These are phyloP conservation scores for Odontocolon sp. DNA, from an alignment of 2,888 invertebrate species.

Conservation along the genomic window DNA sequence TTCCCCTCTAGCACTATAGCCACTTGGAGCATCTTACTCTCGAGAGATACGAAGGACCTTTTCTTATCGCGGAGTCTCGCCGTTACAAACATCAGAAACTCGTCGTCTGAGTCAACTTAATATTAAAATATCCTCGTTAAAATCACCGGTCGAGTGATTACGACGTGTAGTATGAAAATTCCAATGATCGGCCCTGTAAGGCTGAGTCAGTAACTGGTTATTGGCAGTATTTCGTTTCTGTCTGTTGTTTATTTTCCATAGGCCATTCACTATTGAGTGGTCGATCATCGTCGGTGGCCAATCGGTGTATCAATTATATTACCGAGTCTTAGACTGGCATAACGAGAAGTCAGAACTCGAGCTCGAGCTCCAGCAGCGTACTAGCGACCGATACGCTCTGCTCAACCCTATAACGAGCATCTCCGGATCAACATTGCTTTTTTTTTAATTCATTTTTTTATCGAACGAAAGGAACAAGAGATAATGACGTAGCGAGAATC, in stretches of 20 bases:
- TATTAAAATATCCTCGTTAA: conserved; percentile 59
- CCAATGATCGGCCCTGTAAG: no score
- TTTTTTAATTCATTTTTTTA: background rate
- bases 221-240: no score
- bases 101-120: conserved; percentile 40
- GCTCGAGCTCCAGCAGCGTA: no score
- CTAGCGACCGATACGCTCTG: background rate
- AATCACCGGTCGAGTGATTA: conserved; percentile 54
- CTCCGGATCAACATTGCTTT: background rate
- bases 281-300: no score
- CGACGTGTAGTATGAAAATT: conserved; percentile 34
- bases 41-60: background rate
- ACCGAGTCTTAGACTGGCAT: conserved; percentile 17
- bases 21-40: conserved; percentile 35
- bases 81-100: conserved; percentile 10
- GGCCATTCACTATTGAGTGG: no score
- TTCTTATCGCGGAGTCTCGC: background rate
- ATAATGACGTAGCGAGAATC: background rate
- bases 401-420: conserved; percentile 29
- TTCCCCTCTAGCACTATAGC: background rate
- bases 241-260: no score
- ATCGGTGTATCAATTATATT: no score
- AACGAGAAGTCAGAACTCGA: conserved; percentile 27
- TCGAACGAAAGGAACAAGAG: background rate
- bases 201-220: no score